A percentile compares a stretch with the other conserved stretches of the same genome.
These are phyloP conservation scores for Cirrhinus molitorella DNA, from an alignment of 2,797 vertebrate genomes.

Conservation along the genomic window DNA sequence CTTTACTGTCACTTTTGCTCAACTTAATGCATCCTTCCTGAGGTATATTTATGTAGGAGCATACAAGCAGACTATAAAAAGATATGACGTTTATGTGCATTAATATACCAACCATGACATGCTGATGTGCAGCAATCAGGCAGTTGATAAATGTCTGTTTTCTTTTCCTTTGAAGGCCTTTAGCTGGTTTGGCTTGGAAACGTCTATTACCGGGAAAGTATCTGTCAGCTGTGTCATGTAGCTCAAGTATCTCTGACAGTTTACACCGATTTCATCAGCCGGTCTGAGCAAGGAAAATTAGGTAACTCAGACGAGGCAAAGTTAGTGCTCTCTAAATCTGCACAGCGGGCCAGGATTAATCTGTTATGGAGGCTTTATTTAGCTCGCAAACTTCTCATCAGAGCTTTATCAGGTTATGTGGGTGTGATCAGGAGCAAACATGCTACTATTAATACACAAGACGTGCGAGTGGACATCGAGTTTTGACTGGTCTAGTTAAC, in stretches of 20 bases:
- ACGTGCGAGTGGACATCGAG: background rate
- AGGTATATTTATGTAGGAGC: background rate
- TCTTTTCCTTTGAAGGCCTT: conserved; percentile 18
- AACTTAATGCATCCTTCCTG: background rate
- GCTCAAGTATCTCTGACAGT: conserved; percentile 9
- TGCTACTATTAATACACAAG: background rate
- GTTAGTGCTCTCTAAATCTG: background rate
- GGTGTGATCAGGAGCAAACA: conserved; percentile 7
- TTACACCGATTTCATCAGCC: background rate
- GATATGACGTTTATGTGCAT: background rate
- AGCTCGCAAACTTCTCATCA: conserved; percentile 4
- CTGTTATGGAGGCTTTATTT: conserved; percentile 27
- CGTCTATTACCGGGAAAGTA: background rate
- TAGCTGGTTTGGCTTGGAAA: background rate
- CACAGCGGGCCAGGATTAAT: background rate
- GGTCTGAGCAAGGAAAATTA: background rate
- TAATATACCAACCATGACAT: background rate
- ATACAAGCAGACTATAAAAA: background rate
- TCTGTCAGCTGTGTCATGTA: conserved; percentile 34
- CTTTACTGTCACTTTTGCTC: background rate
- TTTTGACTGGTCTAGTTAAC: background rate
- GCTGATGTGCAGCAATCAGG: background rate
- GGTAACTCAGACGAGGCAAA: conserved; percentile 4
- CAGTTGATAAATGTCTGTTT: background rate
- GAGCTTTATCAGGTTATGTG: conserved; percentile 20